Conservation (phyloP, 2,113 vertebrate genomes). For the Cephalopterus ornatus region DNA sequence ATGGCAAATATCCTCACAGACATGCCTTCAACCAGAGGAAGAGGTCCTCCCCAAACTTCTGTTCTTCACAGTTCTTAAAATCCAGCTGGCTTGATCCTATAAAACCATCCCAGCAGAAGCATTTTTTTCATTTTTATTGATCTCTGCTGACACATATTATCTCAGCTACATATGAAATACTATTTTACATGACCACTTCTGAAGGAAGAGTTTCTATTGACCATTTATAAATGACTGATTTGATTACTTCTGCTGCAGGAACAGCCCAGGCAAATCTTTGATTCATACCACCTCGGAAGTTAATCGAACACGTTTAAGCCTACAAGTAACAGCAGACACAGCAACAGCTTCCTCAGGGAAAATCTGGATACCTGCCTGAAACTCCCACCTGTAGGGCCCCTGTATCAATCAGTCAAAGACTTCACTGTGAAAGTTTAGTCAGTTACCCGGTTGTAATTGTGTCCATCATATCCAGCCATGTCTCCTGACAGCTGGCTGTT, state of each 20-base stretch:
- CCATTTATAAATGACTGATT: background rate
- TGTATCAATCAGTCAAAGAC: background rate
- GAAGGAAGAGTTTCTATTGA: background rate
- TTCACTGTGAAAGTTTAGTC: background rate
- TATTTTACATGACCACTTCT: background rate
- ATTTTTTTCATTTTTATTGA: background rate
- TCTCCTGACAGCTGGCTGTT: background rate
- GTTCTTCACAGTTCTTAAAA: background rate
- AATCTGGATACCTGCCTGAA: background rate
- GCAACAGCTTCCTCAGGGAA: background rate
- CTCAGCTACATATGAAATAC: background rate
- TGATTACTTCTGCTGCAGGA: background rate
- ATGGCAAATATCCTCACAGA: background rate
- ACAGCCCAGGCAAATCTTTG: background rate
- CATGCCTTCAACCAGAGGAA: background rate
- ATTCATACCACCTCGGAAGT: background rate
- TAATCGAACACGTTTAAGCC: background rate
- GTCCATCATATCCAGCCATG: background rate
- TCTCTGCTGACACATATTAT: background rate
- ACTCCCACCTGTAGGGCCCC: background rate
- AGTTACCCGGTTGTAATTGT: background rate
- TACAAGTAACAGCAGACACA: background rate
- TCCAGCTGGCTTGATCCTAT: background rate
- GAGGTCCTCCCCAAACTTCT: background rate
- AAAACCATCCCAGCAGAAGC: background rate